Evolutionary conservation across 2,888 invertebrate species (phyloP).

Genomic region (Drosophila nr. perissopoda): DNA sequence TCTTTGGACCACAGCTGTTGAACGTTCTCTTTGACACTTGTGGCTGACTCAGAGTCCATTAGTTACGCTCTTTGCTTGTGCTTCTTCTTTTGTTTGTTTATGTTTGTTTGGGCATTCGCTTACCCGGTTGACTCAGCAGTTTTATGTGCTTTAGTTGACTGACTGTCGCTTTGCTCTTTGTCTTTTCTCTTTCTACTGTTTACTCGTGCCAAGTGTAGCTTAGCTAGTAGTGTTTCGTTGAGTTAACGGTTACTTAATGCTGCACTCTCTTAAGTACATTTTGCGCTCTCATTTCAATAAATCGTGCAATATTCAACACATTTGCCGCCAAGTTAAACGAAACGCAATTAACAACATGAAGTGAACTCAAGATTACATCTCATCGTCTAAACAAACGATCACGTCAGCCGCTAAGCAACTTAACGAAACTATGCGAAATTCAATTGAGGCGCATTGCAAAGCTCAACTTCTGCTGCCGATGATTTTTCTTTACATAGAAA

Average conservation of each 20-base stretch:
- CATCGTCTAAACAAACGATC: slow-evolving; percentile 65
- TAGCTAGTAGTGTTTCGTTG: neutral
- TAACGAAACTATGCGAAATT: slow-evolving; percentile 62
- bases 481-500: slow-evolving; percentile 50
- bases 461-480: slow-evolving; percentile 4
- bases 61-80: slow-evolving; percentile 66
- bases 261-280: neutral
- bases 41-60: slow-evolving; percentile 61
- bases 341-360: slow-evolving; percentile 58
- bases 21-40: slow-evolving; percentile 49
- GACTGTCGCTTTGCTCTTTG: slow-evolving; percentile 7
- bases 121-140: slow-evolving; percentile 50
- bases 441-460: slow-evolving; percentile 62
- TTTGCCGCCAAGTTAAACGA: slow-evolving; percentile 58
- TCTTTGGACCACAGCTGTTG: slow-evolving; percentile 40
- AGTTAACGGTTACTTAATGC: slow-evolving; percentile 4
- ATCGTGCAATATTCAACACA: slow-evolving; percentile 54
- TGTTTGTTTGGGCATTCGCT: slow-evolving; percentile 54
- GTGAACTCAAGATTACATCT: slow-evolving; percentile 20
- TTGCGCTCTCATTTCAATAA: neutral
- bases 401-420: slow-evolving; percentile 60
- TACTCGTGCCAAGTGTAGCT: slow-evolving; percentile 6
- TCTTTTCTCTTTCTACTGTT: neutral
- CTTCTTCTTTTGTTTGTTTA: slow-evolving; percentile 62
- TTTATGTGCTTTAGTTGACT: slow-evolving; percentile 35